These are phyloP conservation scores for Conus betulinus DNA, from an alignment of 1,140 invertebrate species.

Conservation along the genomic window DNA sequence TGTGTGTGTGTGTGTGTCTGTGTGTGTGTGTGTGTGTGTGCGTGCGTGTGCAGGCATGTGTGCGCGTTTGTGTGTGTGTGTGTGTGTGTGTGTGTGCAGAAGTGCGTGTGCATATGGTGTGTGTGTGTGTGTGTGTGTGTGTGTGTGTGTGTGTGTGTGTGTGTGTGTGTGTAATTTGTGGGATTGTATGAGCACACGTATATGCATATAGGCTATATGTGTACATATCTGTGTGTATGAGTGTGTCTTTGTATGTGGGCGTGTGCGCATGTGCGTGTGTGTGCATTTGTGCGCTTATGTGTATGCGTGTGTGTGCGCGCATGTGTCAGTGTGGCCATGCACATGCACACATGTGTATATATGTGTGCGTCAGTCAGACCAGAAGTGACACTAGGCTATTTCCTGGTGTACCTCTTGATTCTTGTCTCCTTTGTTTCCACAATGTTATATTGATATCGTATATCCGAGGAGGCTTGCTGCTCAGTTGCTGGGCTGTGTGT, in stretches of 20 bases:
- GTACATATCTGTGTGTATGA: constrained; percentile 12
- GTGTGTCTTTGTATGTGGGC: constrained; percentile 4
- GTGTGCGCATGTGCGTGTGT: constrained; percentile 18
- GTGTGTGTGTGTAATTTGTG: not conserved
- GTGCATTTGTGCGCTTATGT: constrained; percentile 18
- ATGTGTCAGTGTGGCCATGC: not conserved
- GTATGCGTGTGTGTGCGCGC: constrained; percentile 7
- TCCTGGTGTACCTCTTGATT: no score
- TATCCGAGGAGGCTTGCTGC: no score
- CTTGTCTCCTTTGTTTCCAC: no score
- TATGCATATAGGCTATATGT: no score
- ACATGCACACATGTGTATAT: not conserved
- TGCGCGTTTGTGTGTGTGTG: not conserved
- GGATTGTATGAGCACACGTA: no score
- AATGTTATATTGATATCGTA: no score
- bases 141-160: constrained; percentile 19
- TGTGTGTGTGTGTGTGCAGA: constrained; percentile 2
- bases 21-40: constrained; percentile 11
- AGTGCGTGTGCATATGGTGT: not conserved
- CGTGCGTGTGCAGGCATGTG: constrained; percentile 4
- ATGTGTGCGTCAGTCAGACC: not conserved
- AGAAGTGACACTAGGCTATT: no score
- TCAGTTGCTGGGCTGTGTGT: no score
- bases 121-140: constrained; percentile 23
- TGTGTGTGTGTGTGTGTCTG: constrained; percentile 24